phyloP scores from a whole-genome alignment of 37 sponge, comb jelly and placozoan species.

The Agelas oroides region DNA sequence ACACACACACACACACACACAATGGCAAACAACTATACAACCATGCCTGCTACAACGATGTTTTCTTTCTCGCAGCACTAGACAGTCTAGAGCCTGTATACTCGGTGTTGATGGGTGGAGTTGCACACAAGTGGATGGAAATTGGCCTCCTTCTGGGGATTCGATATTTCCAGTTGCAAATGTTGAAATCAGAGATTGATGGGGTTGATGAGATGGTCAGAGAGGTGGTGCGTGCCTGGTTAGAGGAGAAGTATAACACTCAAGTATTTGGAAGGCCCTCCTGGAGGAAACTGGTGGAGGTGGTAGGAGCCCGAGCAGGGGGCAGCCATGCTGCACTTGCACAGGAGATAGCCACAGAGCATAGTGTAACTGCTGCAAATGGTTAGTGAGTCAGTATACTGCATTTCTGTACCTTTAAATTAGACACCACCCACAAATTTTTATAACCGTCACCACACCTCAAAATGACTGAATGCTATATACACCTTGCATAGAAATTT shows the following conservation, averaged over 20 bases:
- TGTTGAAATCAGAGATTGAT: neutral
- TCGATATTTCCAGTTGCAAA: neutral
- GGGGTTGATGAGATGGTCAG: neutral
- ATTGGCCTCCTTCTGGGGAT: conserved; percentile 27
- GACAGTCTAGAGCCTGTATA: neutral
- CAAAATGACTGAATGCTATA: too few relatives aligned
- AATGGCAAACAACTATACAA: too few relatives aligned
- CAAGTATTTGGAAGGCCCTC: conserved; percentile 27
- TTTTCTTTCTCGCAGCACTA: neutral
- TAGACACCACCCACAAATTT: too few relatives aligned
- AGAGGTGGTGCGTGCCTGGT: conserved; percentile 10
- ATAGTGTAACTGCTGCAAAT: neutral
- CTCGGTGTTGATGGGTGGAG: conserved; percentile 8
- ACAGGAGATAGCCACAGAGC: neutral
- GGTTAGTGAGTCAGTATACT: neutral
- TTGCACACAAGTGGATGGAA: conserved; percentile 19
- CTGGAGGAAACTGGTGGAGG: conserved; percentile 47
- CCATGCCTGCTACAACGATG: neutral
- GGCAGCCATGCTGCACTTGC: conserved; percentile 13
- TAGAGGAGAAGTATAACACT: neutral
- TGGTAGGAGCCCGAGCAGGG: conserved; percentile 14
- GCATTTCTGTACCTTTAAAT: too few relatives aligned
- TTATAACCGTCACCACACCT: neutral
- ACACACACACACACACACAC: too few relatives aligned
- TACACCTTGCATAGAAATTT: too few relatives aligned